Base-by-base conservation (phyloP, 2,113 vertebrate genomes). In the Caracal caracal region DNA sequence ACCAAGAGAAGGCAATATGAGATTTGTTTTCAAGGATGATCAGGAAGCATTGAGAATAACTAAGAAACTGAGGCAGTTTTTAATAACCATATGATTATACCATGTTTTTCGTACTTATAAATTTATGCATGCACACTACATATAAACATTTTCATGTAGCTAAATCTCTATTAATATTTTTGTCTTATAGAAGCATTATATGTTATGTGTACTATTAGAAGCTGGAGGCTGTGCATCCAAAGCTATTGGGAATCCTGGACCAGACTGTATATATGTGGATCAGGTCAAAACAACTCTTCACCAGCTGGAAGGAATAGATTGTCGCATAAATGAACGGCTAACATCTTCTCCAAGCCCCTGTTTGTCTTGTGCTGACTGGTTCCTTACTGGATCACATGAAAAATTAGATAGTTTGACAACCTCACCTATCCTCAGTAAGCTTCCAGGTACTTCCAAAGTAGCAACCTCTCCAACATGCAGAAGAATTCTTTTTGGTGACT, bases 191-290 rank as follows among this genome's bases (percentile, higher is more conserved):
- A 99, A 99, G 78, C 99, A 99, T 96, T 99, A 99, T 37, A 98
- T 99, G 98, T 98, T 99, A 97, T 99, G 99, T 98, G 99, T 99
- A 47, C 98, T 99, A 95, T 98, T 99, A 84, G 99, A 99, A 98
- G 99, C 99, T 4, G 99, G 99, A 16, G 99, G 99, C 2, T 99
- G 99, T 87, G 98, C 99, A 2, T 99, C 99, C 15, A 98, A 98
- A 86, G 99, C 99, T 43, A 24, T 98, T 93, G 99, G 99, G 68
- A 99, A 99, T 96, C 99, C 99, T 13, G 99, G 99, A 78, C 99
- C 99, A 0, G 99, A 99, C 70, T 99, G 99, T 63, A 98, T 99
- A 43, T 99, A 99, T 2, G 99, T 99, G 16, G 99, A 99, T 97
- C 99, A 99, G 97, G 99, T 99, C 80, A 99, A 99, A 98, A 99